Evolutionary conservation across 2,113 vertebrate genomes (phyloP), one percentile per base, ranked within the genome.

Genomic region (Reinhardtius hippoglossoides): DNA sequence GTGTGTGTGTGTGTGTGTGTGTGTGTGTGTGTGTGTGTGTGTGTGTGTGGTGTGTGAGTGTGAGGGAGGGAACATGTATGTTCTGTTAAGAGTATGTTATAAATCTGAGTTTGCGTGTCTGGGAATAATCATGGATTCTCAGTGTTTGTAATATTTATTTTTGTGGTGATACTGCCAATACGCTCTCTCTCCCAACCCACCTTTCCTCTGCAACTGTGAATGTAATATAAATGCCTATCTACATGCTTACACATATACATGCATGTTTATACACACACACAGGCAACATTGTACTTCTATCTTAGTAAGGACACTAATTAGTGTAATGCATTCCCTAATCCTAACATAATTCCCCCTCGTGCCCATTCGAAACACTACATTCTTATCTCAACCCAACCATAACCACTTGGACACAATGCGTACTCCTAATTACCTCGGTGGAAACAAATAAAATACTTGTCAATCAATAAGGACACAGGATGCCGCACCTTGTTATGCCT

Each of bases 121-220:
- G 77, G 71, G 40, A 71, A 74, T 60, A 15, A 31, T 68, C 44
- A 54, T 48, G 21, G 40, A 72, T 50, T 54, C 50, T 54, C 50
- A 21, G 7, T 9, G 50, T 54, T 20, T 54, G 50, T 54, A n/a
- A 54, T 20, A 66, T 60, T 79, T 48, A 14, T 35, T 65, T 65
- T 67, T 16, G 59, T 64, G 67, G 31, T 37, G 16, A 72, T 48
- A 15, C 5, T 50, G 21, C 74, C 55, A 71, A 48, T 40, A 18
- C 23, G 15, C 52, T 56, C 54, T 77, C 60, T 79, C 77, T 76
- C 70, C 67, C 12, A 52, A 40, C 81, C 78, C 81, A 86, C 84
- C 86, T 78, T 59, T 75, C 70, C 70, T 73, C 78, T 88, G 87
- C 87, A 88, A 88, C 88, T 91, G 86, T 92, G 91, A 91, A 91